These are phyloP conservation scores for Nerophis lumbriciformis DNA, from an alignment of 2,113 vertebrate species.

Conservation along the genomic window DNA sequence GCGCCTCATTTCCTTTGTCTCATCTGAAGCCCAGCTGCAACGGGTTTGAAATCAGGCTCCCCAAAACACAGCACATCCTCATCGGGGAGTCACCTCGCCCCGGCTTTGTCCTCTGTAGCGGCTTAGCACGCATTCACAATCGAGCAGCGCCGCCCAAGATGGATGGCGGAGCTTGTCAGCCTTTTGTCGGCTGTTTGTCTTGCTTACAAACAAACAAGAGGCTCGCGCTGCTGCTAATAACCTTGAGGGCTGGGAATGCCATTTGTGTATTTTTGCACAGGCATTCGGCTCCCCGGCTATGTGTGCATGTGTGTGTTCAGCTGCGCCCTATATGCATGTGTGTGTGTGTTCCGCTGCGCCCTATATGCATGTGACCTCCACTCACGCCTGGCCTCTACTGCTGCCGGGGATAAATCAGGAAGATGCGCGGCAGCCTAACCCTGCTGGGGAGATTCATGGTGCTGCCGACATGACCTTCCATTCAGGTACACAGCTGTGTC, in stretches of 20 bases:
- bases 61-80: background rate
- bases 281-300: background rate
- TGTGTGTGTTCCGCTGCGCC: slow-evolving; percentile 15
- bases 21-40: slow-evolving; percentile 2
- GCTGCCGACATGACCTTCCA: slow-evolving; percentile 64
- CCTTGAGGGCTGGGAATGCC: slow-evolving; percentile 32
- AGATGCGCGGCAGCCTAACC: slow-evolving; percentile 44
- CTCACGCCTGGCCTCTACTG: slow-evolving; percentile 34
- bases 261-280: background rate
- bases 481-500: slow-evolving; percentile 53
- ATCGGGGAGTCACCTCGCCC: slow-evolving; percentile 12
- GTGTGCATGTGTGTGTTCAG: slow-evolving; percentile 8
- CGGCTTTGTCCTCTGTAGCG: slow-evolving; percentile 34
- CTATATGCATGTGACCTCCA: slow-evolving; percentile 49
- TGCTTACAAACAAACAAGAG: slow-evolving; percentile 39
- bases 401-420: slow-evolving; percentile 62
- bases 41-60: slow-evolving; percentile 17
- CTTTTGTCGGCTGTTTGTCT: slow-evolving; percentile 68
- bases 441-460: slow-evolving; percentile 64
- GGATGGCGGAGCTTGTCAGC: slow-evolving; percentile 55
- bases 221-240: slow-evolving; percentile 51
- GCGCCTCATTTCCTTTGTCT: slow-evolving; percentile 16
- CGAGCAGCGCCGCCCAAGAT: slow-evolving; percentile 45
- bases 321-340: slow-evolving; percentile 37
- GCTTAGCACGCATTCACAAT: slow-evolving; percentile 48